Evolutionary conservation across 2,888 invertebrate genomes (phyloP).

Genomic region (Pheosia tremula): DNA sequence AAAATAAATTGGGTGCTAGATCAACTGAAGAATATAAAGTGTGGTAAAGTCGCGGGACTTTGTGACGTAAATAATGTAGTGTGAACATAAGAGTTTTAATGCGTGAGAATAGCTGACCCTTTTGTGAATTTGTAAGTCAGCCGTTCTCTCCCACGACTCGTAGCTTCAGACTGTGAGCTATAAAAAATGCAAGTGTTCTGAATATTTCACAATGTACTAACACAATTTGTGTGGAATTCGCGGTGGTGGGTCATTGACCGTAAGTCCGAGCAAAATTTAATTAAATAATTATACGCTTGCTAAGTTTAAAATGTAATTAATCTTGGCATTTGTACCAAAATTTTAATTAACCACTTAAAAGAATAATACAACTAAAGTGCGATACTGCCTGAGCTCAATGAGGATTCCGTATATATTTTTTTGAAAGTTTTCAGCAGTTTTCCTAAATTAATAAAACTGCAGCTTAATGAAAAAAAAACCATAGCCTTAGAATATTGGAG

Average conservation of each 20-base stretch:
- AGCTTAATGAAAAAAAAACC: no score
- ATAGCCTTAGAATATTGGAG: no score
- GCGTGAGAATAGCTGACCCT: slow-evolving; percentile 12
- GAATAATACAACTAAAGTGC: neutral
- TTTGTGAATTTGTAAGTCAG: slow-evolving; percentile 25
- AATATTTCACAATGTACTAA: slow-evolving; percentile 25
- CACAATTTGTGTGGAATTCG: slow-evolving; percentile 19
- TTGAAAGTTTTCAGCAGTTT: no score
- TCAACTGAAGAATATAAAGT: neutral
- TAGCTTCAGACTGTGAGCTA: slow-evolving; percentile 13
- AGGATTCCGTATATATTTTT: no score
- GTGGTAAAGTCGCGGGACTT: slow-evolving; percentile 2
- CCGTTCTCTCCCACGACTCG: slow-evolving; percentile 10
- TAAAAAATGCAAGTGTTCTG: slow-evolving; percentile 32
- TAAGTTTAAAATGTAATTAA: neutral
- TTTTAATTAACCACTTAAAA: neutral
- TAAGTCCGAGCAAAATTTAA: neutral
- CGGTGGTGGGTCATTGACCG: slow-evolving; percentile 2
- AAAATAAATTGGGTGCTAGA: no score
- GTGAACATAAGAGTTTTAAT: slow-evolving; percentile 4
- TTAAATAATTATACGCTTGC: neutral
- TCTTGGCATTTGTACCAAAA: neutral
- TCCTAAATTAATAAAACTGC: no score
- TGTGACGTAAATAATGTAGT: slow-evolving; percentile 13
- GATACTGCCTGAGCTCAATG: no score